Evolutionary conservation across 2,888 invertebrate species (phyloP), one percentile per base, ranked within the genome.

Genomic region (Galerucella calmariensis): DNA sequence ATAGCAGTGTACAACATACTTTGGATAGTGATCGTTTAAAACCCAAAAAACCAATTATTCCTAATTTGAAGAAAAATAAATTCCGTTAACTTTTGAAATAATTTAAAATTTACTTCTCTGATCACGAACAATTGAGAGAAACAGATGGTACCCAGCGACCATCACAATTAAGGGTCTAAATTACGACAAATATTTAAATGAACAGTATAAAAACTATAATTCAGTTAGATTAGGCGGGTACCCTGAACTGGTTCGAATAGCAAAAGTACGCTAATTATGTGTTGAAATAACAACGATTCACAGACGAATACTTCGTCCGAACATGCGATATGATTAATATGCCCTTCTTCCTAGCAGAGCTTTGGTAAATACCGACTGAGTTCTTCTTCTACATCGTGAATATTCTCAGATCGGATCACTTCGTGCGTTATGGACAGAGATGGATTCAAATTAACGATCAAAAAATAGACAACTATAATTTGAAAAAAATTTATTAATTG

Each of bases 251-350:
- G 46, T 65, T 46, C 44, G 63, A 46, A 63, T 58, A 73, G 69
- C 73, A 27, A 73, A 73, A 70, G 59, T 79, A 81, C 80, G 80
- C 79, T 81, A 80, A 81, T 81, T 79, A 78, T 77, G 79, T 79
- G 80, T 80, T 79, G 74, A 78, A 79, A 72, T 78, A 72, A 78
- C 75, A 79, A 79, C 74, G 76, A 78, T 81, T 81, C 77, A 73
- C 77, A 80, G 78, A 77, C 77, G 77, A 79, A 82, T 82, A 82
- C 83, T 81, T 80, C 79, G 79, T 80, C 77, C 79, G 78, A 85
- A 83, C 87, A 87, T 87, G 87, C 87, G 82, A 87, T 87, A 87
- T 87, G 87, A 87, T 87, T 87, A 87, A 87, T 87, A 86, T 84
- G 85, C 81, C 83, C 81, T 83, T 82, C 83, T 81, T 83, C 16